A percentile compares a stretch with the other conserved stretches of the same genome.
phyloP scores from a whole-genome alignment of 2,113 vertebrate genomes.

The Diglossa brunneiventris region DNA sequence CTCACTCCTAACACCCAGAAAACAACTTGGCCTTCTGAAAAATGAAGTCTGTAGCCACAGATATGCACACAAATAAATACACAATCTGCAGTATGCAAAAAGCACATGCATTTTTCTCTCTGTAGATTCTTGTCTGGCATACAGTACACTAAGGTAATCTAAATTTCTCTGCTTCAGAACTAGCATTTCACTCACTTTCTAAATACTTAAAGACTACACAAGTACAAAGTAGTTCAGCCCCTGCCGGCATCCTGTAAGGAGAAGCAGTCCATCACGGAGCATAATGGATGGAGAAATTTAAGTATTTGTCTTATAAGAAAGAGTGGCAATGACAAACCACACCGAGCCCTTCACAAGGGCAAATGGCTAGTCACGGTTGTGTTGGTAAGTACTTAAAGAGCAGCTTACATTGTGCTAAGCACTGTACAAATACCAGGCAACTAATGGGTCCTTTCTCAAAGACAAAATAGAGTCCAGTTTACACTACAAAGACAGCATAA shows the following conservation, averaged over 20 bases:
- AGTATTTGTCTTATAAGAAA: background rate
- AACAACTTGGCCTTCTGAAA: background rate
- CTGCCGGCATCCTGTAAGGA: background rate
- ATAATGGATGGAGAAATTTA: background rate
- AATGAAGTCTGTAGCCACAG: background rate
- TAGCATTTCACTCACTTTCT: background rate
- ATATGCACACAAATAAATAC: background rate
- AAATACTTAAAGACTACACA: background rate
- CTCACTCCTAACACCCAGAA: background rate
- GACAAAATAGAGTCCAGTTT: background rate
- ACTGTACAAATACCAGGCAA: background rate
- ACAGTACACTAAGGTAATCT: background rate
- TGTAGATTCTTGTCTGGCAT: background rate
- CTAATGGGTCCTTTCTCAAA: constrained; percentile 18
- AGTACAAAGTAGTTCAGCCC: background rate
- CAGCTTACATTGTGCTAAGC: background rate
- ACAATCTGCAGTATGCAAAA: background rate
- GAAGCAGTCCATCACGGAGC: background rate
- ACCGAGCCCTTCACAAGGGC: background rate
- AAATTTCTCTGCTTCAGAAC: background rate
- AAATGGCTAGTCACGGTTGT: background rate
- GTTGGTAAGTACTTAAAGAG: background rate
- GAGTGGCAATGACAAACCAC: background rate
- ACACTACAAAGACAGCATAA: background rate
- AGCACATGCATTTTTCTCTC: background rate